Evolutionary conservation across 1,140 invertebrate species (phyloP).

Genomic region (Pseudomyrmex dendroicus): DNA sequence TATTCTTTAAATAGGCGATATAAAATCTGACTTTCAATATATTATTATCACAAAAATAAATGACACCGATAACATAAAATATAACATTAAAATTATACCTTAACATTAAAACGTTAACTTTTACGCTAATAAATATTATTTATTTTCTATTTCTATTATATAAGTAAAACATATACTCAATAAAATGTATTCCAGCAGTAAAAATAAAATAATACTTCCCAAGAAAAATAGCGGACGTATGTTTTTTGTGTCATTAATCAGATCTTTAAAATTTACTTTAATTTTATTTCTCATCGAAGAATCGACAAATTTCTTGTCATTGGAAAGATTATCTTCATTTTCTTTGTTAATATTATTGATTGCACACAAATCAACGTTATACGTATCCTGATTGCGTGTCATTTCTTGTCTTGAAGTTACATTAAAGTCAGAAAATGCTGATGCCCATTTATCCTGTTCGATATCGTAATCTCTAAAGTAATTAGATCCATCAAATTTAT

Average conservation of each 20-base stretch:
- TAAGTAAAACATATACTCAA: slow-evolving; percentile 57
- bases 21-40: slow-evolving; percentile 4
- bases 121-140: background rate
- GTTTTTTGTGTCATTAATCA: background rate
- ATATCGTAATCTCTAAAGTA: slow-evolving; percentile 29
- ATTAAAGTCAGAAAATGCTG: slow-evolving; percentile 28
- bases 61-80: background rate
- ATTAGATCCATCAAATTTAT: background rate
- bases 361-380: background rate
- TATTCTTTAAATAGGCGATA: background rate
- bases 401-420: slow-evolving; percentile 23
- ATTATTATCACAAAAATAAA: background rate
- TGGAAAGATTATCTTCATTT: background rate
- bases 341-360: slow-evolving; percentile 8
- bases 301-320: background rate
- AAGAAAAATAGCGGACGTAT: slow-evolving; percentile 34
- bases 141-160: slow-evolving; percentile 19
- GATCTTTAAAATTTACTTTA: background rate
- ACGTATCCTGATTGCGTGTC: slow-evolving; percentile 6
- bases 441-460: background rate
- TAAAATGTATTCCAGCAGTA: slow-evolving; percentile 57
- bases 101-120: background rate
- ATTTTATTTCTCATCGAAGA: background rate
- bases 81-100: slow-evolving; percentile 14
- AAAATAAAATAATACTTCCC: slow-evolving; percentile 65